Evolutionary conservation across 2,113 vertebrate genomes (phyloP).

Genomic region (Chloroceryle aenea): DNA sequence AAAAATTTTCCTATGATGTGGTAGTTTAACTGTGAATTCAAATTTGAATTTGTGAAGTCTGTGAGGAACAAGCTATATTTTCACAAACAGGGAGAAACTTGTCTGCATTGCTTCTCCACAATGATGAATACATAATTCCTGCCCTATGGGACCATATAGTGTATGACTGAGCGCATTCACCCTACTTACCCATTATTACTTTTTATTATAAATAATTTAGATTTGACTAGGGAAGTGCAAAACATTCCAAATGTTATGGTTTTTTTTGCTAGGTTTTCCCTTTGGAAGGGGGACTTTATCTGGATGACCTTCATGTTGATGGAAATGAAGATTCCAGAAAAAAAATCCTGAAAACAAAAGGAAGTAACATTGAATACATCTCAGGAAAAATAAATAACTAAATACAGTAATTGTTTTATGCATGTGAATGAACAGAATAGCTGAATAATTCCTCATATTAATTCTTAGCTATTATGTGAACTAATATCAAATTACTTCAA

Average conservation of each 20-base stretch:
- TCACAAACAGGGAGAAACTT: neutral
- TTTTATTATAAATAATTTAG: neutral
- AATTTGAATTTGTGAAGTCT: neutral
- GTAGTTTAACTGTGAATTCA: neutral
- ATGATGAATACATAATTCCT: neutral
- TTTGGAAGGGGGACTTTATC: neutral
- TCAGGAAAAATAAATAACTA: neutral
- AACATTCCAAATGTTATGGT: neutral
- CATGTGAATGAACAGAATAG: fast-evolving
- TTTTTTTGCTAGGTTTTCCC: neutral
- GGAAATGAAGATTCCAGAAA: neutral
- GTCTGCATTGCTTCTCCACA: neutral
- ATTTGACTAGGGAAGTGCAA: neutral
- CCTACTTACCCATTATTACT: neutral
- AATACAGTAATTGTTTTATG: neutral
- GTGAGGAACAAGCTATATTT: neutral
- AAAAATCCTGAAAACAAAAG: neutral
- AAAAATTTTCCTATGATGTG: neutral
- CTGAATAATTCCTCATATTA: neutral
- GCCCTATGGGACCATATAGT: neutral
- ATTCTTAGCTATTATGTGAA: neutral
- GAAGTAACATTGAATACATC: neutral
- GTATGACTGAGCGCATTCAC: neutral
- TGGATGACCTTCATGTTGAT: neutral
- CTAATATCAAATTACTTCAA: neutral